These are phyloP conservation scores for Cettia cetti DNA, from an alignment of 2,113 vertebrate genomes.

Conservation along the genomic window DNA sequence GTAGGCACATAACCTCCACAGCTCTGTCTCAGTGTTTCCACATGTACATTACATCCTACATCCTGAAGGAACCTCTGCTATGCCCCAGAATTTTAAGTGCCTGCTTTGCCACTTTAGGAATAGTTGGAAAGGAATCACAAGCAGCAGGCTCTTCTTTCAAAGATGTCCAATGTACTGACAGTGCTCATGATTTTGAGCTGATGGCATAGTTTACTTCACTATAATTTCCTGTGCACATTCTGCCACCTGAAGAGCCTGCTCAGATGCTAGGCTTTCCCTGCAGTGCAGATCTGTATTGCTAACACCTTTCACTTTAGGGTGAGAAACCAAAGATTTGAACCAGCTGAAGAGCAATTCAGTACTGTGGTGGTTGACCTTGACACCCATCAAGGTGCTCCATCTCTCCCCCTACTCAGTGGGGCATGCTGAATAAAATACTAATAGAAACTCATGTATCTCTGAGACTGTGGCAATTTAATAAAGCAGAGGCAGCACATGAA, in stretches of 20 bases:
- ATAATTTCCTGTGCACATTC: not conserved
- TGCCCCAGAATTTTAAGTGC: not conserved
- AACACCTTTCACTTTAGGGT: not conserved
- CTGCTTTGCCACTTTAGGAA: not conserved
- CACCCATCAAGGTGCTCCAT: not conserved
- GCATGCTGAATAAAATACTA: not conserved
- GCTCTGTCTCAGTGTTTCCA: not conserved
- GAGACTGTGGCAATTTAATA: not conserved
- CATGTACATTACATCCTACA: accelerated
- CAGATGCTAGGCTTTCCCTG: not conserved
- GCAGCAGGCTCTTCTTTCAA: not conserved
- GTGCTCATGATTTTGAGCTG: not conserved
- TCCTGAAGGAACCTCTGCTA: not conserved
- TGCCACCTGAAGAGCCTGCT: not conserved
- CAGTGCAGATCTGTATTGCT: not conserved
- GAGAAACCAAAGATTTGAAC: not conserved
- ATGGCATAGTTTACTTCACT: not conserved
- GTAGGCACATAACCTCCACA: not conserved
- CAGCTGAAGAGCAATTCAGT: not conserved
- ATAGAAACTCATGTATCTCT: not conserved
- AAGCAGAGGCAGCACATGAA: not conserved
- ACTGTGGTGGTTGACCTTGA: not conserved
- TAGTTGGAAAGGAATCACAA: not conserved
- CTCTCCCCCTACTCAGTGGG: not conserved
- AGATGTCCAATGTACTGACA: not conserved